phyloP scores from a whole-genome alignment of 2,888 invertebrate genomes.

The Machimus rusticus region DNA sequence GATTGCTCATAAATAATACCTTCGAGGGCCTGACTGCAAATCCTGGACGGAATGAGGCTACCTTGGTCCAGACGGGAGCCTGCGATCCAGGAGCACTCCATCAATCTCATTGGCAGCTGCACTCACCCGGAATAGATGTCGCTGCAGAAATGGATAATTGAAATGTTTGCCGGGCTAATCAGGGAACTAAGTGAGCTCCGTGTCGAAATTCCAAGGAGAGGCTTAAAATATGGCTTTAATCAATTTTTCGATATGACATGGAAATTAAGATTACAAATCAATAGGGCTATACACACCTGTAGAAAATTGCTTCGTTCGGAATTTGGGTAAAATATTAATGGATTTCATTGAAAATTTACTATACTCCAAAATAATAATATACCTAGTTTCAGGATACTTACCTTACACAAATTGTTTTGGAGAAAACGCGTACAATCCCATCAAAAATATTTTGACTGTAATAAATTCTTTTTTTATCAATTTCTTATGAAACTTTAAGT shows the following conservation, averaged over 20 bases:
- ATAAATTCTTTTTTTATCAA: too few relatives aligned
- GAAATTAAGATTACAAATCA: background rate
- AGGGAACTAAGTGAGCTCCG: background rate
- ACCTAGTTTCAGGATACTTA: too few relatives aligned
- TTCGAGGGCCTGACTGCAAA: background rate
- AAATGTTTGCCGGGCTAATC: background rate
- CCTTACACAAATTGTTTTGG: too few relatives aligned
- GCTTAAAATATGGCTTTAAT: background rate
- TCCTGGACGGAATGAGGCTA: background rate
- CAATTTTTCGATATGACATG: background rate
- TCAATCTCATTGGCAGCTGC: slow-evolving; percentile 17
- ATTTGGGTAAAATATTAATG: too few relatives aligned
- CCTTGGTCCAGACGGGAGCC: background rate
- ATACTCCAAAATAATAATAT: too few relatives aligned
- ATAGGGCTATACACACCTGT: background rate
- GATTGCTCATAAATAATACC: slow-evolving; percentile 28
- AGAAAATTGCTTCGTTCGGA: background rate
- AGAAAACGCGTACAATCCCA: too few relatives aligned
- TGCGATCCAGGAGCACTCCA: background rate
- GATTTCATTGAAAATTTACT: too few relatives aligned
- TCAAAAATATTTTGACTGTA: too few relatives aligned
- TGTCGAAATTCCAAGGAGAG: background rate
- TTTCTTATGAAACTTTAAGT: too few relatives aligned
- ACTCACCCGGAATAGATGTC: background rate
- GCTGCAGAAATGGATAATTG: background rate